Base-by-base conservation (phyloP, 2,888 invertebrate genomes). In the Eretmocerus hayati region DNA sequence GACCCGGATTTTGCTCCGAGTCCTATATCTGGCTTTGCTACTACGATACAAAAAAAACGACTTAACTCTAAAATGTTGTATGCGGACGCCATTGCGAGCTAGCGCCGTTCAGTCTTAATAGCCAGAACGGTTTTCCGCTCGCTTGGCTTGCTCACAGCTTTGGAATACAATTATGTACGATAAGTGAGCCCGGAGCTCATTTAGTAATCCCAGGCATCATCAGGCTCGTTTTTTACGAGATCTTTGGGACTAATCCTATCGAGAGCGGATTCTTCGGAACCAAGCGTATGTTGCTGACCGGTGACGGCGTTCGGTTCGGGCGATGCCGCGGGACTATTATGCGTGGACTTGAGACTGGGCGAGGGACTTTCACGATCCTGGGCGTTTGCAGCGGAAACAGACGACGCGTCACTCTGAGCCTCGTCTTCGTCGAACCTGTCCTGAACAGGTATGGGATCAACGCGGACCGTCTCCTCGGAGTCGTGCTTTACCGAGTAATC, bases 401-500 rank as follows among this genome's bases (percentile, higher is more conserved):
- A 71, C 67, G 75, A 72, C 2, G 68, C 70, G 55, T 77, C 78
- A 49, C 75, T 76, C 49, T 72, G 72, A 0, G 62, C 69, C 52
- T 77, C 77, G 33, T 78, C 78, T n/a, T n/a, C n/a, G 16, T 78
- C 77, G 63, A 76, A 77, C 60, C 77, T 71, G 60, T 81, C 81
- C 59, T 82, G 77, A 20, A 83, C 85, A 2, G 87, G 83, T 19
- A 84, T 83, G 1, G 87, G 87, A 68, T 89, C 89, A 42, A 86
- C 83, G 22, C 83, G 79, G 47, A 87, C 81, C 4, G 87, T 87
- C 64, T 85, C 83, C 68, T 84, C 83, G 21, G 80, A 64, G 55
- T 73, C 75, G 16, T 68, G 59, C 52, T 69, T 71, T 3, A 72
- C 73, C 2, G 69, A 74, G 67, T 85, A 86, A 67, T 88, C 86